Evolutionary conservation across 2,797 vertebrate genomes (phyloP), one percentile per base, ranked within the genome.

Genomic region (Rhynchonycteris naso): DNA sequence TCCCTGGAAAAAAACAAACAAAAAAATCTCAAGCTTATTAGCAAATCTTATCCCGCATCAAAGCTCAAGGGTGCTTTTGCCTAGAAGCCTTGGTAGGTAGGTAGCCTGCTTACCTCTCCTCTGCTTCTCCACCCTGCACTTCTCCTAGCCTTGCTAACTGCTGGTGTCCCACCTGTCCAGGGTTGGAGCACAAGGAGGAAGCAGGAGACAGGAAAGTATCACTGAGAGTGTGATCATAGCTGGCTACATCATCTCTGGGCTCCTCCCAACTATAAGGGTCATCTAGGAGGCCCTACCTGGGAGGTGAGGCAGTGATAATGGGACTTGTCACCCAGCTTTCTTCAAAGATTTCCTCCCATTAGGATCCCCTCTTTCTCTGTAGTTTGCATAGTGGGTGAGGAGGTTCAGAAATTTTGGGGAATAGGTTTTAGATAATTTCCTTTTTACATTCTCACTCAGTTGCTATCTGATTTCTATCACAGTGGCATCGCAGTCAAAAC

Each of bases 11-110:
- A 24, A 26, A 33, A 68, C 33, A 66, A 33, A 43, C 5, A n/a
- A n/a, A n/a, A n/a, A n/a, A n/a, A n/a, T 71, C 68, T 76, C 47
- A 24, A 38, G 43, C 59, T 50, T 69, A 15, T 7, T 10, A n/a
- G 30, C 84, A 26, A 7, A 47, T 71, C 61, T 56, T 43, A n/a
- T 52, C 75, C 50, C 26, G 4, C 19, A 11, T 69, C 21, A 18
- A 33, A 26, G 79, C 50, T 79, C 59, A 30, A 59, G 66, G 52
- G 26, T 28, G 3, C 50, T 56, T 71, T 59, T 2, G 0, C 2
- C 26, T 43, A 30, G 76, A 69, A 58, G 18, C 76, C 90, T 75
- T 0, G 0, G 2, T 38, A 52, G 16, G 3, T 16, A 1, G 56
- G 33, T 16, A 63, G 43, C 86, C 59, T 59, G 38, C 26, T 7